Evolutionary conservation across 1,140 invertebrate species (phyloP).

Genomic region (Araneus ventricosus): DNA sequence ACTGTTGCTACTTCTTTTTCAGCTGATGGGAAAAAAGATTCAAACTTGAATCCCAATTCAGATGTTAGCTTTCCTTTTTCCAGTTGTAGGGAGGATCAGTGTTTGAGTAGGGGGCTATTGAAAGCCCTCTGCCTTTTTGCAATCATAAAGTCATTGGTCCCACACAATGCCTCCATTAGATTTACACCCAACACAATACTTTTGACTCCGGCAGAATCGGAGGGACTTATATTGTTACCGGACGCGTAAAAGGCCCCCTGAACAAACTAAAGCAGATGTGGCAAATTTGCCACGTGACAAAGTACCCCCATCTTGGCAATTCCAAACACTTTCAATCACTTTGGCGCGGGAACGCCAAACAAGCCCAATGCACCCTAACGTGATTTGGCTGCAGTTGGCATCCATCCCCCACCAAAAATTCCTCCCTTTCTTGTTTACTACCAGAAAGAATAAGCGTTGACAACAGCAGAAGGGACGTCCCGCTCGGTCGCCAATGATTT

Average conservation of each 20-base stretch:
- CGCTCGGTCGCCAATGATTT: conserved; percentile 56
- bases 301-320: not conserved
- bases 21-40: not conserved
- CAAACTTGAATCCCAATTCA: not conserved
- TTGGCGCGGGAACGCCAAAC: conserved; percentile 43
- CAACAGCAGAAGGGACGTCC: conserved; percentile 48
- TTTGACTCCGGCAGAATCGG: not conserved
- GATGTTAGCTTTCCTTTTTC: not conserved
- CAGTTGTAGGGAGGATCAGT: not conserved
- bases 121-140: conserved; percentile 10
- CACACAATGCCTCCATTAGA: conserved; percentile 23
- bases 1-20: too few relatives aligned
- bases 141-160: conserved; percentile 38
- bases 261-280: conserved; percentile 59
- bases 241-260: conserved; percentile 32
- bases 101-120: not conserved
- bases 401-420: not conserved
- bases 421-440: conserved; percentile 36
- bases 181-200: not conserved
- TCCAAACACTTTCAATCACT: not conserved
- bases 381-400: conserved; percentile 41
- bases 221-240: not conserved
- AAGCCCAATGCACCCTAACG: not conserved
- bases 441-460: conserved; percentile 48
- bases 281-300: conserved; percentile 61